Base-by-base conservation (phyloP, 2,797 vertebrate genomes). In the Xyrichtys novacula region DNA sequence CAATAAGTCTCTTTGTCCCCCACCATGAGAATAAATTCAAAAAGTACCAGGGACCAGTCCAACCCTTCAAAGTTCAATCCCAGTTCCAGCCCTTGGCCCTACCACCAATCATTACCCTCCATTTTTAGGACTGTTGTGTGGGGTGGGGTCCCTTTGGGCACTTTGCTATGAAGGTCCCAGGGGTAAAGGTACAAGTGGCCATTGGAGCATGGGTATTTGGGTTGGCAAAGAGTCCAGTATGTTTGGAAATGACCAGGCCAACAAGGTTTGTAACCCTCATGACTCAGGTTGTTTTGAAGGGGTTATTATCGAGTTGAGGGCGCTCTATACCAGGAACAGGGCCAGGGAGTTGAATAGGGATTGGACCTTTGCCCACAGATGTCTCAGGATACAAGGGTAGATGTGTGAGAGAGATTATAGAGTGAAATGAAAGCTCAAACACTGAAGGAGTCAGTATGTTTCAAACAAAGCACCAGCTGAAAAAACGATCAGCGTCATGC, bases 391-490 rank as follows among this genome's bases (percentile, higher is more conserved):
- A 46, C 49, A 50, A 26, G 7, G 47, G 20, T 60, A 22, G n/a
- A 20, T 64, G 34, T 22, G 55, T n/a, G 19, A 46, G 11, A 31
- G 23, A 52, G 29, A 67, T 50, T 39, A 43, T 2, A 66, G 19
- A 53, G 39, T 38, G 38, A 60, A 55, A 60, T 25, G 4, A 49
- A 63, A 34, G 36, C 26, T 49, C 23, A 56, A 50, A 77, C 32
- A 62, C 36, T 26, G 1, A 42, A 77, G 46, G 56, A 43, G 36
- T 73, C 60, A 54, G 58, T 70, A 64, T 69, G 67, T 20, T 53
- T 65, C 56, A 69, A 65, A 71, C 56, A 44, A 28, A 38, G 25
- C 8, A 32, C 9, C 8, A 9, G 19, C 36, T 19, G 15, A 16
- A 59, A 12, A 6, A 11, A 2, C 14, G 29, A 48, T 34, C 14